A percentile compares a stretch with the other conserved stretches of the same genome.
Conservation (phyloP, 2,113 vertebrate genomes). For the Choloepus hoffmanni region DNA sequence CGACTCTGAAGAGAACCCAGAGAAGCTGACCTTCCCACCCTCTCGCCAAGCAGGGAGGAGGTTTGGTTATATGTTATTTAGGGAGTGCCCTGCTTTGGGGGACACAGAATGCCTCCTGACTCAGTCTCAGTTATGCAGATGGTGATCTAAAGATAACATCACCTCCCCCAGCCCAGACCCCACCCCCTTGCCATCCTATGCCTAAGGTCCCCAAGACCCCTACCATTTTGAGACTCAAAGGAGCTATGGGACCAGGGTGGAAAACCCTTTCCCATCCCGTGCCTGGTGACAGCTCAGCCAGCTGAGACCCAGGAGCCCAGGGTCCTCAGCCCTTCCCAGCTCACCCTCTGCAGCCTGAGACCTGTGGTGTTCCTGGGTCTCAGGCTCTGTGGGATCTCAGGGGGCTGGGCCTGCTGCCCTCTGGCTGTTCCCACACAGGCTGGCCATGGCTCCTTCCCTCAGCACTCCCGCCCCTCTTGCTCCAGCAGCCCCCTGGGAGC, state of each 20-base stretch:
- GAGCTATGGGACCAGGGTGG: constrained; percentile 32
- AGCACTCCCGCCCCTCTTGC: constrained; percentile 54
- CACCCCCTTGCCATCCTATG: neutral
- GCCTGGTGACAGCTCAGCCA: constrained; percentile 66
- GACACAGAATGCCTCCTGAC: neutral
- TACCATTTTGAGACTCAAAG: constrained; percentile 49
- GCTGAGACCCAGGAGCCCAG: constrained; percentile 61
- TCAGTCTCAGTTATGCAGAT: constrained; percentile 43
- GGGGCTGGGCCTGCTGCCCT: constrained; percentile 75
- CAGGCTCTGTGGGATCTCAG: constrained; percentile 57
- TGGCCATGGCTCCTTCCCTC: neutral
- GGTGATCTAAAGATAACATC: constrained; percentile 38
- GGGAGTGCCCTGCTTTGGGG: neutral
- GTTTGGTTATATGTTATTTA: neutral
- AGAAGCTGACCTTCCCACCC: neutral
- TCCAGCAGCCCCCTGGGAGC: constrained; percentile 31
- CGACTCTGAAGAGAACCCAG: neutral
- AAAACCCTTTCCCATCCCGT: constrained; percentile 72
- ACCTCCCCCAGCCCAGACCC: neutral
- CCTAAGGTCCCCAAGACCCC: constrained; percentile 36
- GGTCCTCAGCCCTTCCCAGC: constrained; percentile 52
- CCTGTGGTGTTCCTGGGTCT: constrained; percentile 59
- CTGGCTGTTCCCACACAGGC: constrained; percentile 76
- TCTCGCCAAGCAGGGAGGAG: neutral
- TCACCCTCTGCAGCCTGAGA: constrained; percentile 59